phyloP scores from a whole-genome alignment of 2,113 vertebrate genomes.

The Pseudopipra pipra region DNA sequence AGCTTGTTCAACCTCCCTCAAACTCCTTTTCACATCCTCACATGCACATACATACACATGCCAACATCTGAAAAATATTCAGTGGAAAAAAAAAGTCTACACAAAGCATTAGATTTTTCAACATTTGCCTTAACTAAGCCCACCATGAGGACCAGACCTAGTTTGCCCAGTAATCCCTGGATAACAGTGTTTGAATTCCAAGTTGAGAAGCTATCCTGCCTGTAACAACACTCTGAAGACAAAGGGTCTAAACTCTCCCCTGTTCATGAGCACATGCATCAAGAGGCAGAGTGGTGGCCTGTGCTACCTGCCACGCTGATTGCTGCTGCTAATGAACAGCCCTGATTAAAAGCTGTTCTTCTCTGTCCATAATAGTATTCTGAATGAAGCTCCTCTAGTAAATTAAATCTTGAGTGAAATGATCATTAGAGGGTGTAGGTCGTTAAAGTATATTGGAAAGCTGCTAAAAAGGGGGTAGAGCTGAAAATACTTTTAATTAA shows the following conservation, averaged over 20 bases:
- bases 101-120: not conserved
- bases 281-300: not conserved
- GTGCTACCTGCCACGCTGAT: not conserved
- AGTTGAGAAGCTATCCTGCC: not conserved
- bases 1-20: not conserved
- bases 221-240: not conserved
- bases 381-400: not conserved
- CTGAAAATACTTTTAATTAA: constrained; percentile 1
- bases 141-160: not conserved
- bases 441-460: not conserved
- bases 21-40: not conserved
- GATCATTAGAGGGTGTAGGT: not conserved
- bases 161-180: not conserved
- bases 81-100: not conserved
- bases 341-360: not conserved
- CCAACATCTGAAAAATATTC: not conserved
- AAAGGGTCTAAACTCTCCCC: not conserved
- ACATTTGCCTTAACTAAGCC: not conserved
- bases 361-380: not conserved
- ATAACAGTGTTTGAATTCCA: not conserved
- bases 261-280: not conserved
- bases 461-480: not conserved
- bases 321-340: not conserved
- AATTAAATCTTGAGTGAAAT: not conserved
- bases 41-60: not conserved